phyloP scores from a whole-genome alignment of 2,797 vertebrate genomes.

The Melanotaenia parkinsoni region DNA sequence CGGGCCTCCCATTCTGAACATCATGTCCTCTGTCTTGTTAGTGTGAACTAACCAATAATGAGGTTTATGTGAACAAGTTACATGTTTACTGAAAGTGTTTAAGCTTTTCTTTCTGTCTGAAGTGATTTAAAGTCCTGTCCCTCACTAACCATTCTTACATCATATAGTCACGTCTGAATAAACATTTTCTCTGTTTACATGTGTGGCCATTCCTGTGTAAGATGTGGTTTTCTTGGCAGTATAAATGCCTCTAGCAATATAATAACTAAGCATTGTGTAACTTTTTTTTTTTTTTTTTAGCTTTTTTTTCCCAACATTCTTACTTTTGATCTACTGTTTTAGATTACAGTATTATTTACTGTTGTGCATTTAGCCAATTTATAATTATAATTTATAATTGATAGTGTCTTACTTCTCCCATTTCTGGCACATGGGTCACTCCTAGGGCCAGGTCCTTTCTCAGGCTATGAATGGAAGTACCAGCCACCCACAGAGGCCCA shows the following conservation, averaged over 20 bases:
- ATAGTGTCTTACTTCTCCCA: slow-evolving; percentile 21
- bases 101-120: slow-evolving; percentile 46
- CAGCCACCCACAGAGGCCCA: slow-evolving; percentile 88
- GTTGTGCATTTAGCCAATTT: slow-evolving; percentile 5
- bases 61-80: slow-evolving; percentile 25
- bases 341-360: slow-evolving; percentile 11
- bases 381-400: not conserved
- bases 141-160: slow-evolving; percentile 53
- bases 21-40: slow-evolving; percentile 44
- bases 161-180: slow-evolving; percentile 40
- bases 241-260: slow-evolving; percentile 12
- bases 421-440: slow-evolving; percentile 56
- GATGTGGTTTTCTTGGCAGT: slow-evolving; percentile 17
- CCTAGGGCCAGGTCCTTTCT: slow-evolving; percentile 87
- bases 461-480: slow-evolving; percentile 91
- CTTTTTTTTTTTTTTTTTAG: not conserved
- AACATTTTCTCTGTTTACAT: slow-evolving; percentile 31
- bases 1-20: slow-evolving; percentile 50
- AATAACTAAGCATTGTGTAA: slow-evolving; percentile 26
- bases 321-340: slow-evolving; percentile 14
- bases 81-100: slow-evolving; percentile 48
- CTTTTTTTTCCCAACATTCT: not conserved
- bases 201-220: slow-evolving; percentile 7
- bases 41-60: slow-evolving; percentile 42
- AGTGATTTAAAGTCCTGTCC: slow-evolving; percentile 27